phyloP scores from a whole-genome alignment of 1,140 invertebrate genomes.

The Drosophila pachea region DNA sequence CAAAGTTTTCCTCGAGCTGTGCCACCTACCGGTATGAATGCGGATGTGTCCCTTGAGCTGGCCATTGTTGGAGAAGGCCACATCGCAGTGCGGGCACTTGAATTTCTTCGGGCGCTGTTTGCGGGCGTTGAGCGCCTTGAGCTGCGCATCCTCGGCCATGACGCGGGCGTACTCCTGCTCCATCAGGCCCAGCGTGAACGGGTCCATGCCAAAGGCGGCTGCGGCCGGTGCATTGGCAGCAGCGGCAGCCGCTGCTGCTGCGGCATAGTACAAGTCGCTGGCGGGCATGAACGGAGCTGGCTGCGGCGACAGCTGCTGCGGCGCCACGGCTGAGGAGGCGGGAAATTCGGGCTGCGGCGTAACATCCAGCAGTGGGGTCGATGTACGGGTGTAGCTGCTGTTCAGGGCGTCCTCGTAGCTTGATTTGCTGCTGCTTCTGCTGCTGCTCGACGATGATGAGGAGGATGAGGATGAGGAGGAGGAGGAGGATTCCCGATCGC shows the following conservation, averaged over 20 bases:
- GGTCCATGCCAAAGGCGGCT: conserved; percentile 67
- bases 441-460: conserved; percentile 37
- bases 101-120: conserved; percentile 93
- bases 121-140: conserved; percentile 82
- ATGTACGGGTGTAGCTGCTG: conserved; percentile 62
- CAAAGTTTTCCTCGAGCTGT: background rate
- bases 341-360: conserved; percentile 48
- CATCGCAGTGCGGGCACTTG: conserved; percentile 91
- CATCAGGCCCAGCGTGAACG: conserved; percentile 78
- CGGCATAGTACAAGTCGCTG: conserved; percentile 67
- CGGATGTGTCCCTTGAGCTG: conserved; percentile 94
- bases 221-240: conserved; percentile 38
- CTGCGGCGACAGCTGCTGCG: conserved; percentile 42
- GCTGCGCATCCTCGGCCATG: conserved; percentile 83
- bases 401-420: conserved; percentile 65
- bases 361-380: conserved; percentile 52
- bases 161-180: conserved; percentile 84
- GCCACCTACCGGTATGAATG: conserved; percentile 89
- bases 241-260: conserved; percentile 50
- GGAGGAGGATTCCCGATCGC: conserved; percentile 60
- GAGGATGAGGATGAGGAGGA: conserved; percentile 51
- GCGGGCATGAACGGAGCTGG: conserved; percentile 53
- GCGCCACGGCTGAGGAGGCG: conserved; percentile 14
- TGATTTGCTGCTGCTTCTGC: conserved; percentile 50
- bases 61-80: conserved; percentile 95